Base-by-base conservation (phyloP, 2,888 invertebrate genomes). In the Polymixis lichenea region DNA sequence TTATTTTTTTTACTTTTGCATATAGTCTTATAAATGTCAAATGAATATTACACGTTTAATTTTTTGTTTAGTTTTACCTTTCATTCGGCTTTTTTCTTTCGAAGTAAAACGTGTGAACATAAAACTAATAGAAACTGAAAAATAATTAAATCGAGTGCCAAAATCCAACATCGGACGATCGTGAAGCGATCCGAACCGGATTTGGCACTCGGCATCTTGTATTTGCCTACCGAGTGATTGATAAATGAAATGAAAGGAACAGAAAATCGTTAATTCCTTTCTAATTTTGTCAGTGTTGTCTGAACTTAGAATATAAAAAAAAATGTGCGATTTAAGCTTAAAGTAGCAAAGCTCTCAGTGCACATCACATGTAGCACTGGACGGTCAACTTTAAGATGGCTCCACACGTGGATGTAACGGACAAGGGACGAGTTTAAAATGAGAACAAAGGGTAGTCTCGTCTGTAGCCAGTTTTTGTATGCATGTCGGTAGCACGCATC, bases 401-500 rank as follows among this genome's bases (percentile, higher is more conserved):
- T 55, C 7, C 55, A 75, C 32, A 75, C 19, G 72, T 84, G 43
- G 7, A 11, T 53, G 5, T 6, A n/a, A 64, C 17, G 32, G 43
- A 77, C 53, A 53, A 51, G 58, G 17, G 62, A 62, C n/a, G 43
- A 60, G 61, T 78, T 67, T 70, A 71, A 74, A 78, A 67, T 55
- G 13, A 49, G 67, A 78, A 73, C 56, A 66, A 72, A 56, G n/a
- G 28, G 28, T 61, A 51, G 15, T 22, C 19, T 56, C 38, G 38
- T 69, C 17, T 66, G 32, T 25, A 17, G 38, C 28, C 13, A 38
- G 53, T n/a, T 38, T 53, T 61, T 53, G 51, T 32, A 22, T 60
- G n/a, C 32, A 58, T 60, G 38, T 80, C 25, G 6, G 56, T 60
- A 32, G 28, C 68, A 49, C 46, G 19, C 53, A 32, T 28, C 19